Evolutionary conservation across 2,797 vertebrate genomes (phyloP).

Genomic region (Neoniphon sammara): DNA sequence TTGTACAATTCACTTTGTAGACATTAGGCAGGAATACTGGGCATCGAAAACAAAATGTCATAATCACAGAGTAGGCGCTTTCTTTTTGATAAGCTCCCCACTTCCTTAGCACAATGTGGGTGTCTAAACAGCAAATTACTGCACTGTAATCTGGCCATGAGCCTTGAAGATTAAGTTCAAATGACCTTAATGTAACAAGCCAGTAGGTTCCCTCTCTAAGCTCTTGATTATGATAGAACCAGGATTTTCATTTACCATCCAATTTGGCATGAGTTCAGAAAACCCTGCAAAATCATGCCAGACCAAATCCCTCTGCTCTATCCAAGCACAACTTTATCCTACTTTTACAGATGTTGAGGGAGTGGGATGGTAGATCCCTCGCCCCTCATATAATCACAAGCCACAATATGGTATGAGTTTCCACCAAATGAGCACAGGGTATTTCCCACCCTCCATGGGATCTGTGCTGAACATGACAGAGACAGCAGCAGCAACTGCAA

Average conservation of each 20-base stretch:
- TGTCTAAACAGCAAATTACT: background rate
- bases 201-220: conserved; percentile 5
- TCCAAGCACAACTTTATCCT: conserved; percentile 1
- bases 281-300: conserved; percentile 27
- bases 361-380: background rate
- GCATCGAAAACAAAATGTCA: background rate
- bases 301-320: conserved; percentile 19
- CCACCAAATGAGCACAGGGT: conserved; percentile 27
- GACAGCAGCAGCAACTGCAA: background rate
- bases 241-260: conserved; percentile 19
- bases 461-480: background rate
- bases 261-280: conserved; percentile 27
- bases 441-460: background rate
- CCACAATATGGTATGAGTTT: conserved; percentile 13
- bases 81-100: background rate
- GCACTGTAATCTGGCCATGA: background rate
- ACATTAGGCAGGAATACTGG: background rate
- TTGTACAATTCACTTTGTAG: conserved; percentile 21
- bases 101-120: background rate
- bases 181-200: conserved; percentile 21
- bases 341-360: conserved; percentile 23
- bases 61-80: background rate
- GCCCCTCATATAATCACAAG: background rate
- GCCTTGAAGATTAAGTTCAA: conserved; percentile 14
- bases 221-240: conserved; percentile 31